phyloP scores from a whole-genome alignment of 2,888 invertebrate species.

The Apoda limacodes region DNA sequence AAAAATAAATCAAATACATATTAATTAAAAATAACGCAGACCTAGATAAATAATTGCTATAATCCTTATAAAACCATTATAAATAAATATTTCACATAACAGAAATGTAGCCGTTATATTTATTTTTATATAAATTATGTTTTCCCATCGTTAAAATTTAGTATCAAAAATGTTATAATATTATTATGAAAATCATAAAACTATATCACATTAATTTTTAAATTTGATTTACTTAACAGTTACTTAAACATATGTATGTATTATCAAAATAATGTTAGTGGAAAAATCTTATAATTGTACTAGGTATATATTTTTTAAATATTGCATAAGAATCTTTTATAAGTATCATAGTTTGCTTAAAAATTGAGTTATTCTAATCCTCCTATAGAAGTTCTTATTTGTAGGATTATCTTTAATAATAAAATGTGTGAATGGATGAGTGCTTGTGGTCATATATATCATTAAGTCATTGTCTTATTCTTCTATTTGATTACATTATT shows the following conservation, averaged over 20 bases:
- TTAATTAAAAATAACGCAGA: conserved; percentile 41
- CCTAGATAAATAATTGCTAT: conserved; percentile 63
- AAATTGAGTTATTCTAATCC: conserved; percentile 40
- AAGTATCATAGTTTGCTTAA: conserved; percentile 44
- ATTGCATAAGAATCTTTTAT: conserved; percentile 48
- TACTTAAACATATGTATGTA: conserved; percentile 36
- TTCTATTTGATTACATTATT: too few relatives aligned
- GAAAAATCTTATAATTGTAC: too few relatives aligned
- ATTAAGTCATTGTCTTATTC: conserved; percentile 45
- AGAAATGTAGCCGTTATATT: conserved; percentile 33
- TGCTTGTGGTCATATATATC: conserved; percentile 54
- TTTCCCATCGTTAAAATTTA: conserved; percentile 53
- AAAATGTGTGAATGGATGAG: conserved; percentile 48
- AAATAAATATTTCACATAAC: conserved; percentile 30
- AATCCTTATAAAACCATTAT: conserved; percentile 48
- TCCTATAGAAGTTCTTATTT: conserved; percentile 49
- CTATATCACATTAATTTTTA: conserved; percentile 41
- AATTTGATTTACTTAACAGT: conserved; percentile 38
- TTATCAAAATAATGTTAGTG: conserved; percentile 42
- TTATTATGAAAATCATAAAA: conserved; percentile 41
- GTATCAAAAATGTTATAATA: conserved; percentile 57
- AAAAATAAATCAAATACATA: conserved; percentile 66
- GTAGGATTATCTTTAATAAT: conserved; percentile 49
- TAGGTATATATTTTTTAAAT: too few relatives aligned
- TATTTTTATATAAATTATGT: conserved; percentile 41